Percentiles rank a stretch among this genome's conserved stretches.
Evolutionary conservation across 1,140 invertebrate genomes (phyloP).

Genomic region (Cotesia typhae): DNA sequence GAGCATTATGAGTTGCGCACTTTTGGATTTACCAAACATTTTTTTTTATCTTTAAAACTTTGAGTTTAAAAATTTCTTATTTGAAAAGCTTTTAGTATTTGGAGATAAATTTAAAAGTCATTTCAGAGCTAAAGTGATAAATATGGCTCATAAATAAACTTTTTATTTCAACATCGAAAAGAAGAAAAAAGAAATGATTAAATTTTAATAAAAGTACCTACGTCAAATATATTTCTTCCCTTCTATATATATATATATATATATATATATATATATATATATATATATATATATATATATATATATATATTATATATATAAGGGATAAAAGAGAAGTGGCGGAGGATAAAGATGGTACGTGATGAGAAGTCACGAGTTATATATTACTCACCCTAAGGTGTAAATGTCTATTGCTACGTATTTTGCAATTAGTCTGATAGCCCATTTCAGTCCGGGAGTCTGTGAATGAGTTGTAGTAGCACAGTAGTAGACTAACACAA

Average conservation of each 20-base stretch:
- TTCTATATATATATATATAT: too few species aligned
- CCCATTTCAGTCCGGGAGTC: conserved; percentile 17
- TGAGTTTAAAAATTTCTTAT: too few species aligned
- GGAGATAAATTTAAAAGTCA: too few species aligned
- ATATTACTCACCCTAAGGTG: conserved; percentile 7
- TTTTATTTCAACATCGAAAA: conserved; percentile 3
- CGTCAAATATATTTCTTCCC: neutral
- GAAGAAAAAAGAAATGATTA: neutral
- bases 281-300: too few species aligned
- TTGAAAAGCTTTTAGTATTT: too few species aligned
- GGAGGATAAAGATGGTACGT: too few species aligned
- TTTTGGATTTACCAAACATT: too few species aligned
- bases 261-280: too few species aligned
- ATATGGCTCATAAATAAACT: neutral
- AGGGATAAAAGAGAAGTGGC: too few species aligned
- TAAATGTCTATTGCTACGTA: conserved; percentile 30
- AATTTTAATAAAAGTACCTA: neutral
- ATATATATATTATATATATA: neutral
- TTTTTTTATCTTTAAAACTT: too few species aligned
- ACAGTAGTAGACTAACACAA: neutral
- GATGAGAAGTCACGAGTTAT: conserved; percentile 9
- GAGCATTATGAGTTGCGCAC: too few species aligned
- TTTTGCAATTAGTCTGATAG: conserved; percentile 35
- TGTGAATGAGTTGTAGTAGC: neutral
- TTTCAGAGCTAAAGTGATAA: neutral